Evolutionary conservation across 2,888 invertebrate species (phyloP), one percentile per base, ranked within the genome.

Genomic region (Abrostola triplasia): DNA sequence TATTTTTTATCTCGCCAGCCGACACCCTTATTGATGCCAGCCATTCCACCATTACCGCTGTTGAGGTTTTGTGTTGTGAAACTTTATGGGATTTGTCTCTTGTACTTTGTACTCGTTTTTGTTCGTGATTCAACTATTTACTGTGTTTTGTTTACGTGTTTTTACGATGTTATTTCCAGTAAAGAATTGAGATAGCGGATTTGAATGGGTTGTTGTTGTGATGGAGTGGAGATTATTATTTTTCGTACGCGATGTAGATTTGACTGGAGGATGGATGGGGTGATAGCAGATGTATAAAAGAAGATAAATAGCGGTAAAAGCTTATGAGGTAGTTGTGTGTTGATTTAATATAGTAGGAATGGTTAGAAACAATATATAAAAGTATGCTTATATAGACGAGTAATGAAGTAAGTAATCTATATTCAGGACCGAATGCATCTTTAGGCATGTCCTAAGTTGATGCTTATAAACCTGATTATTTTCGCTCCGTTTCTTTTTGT

Each of bases 21-120:
- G 57, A 69, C 70, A 60, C 64, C 44, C 52, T 70, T 68, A 75
- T 73, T 77, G 70, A 78, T 77, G 79, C 61, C 36, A n/a, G 44
- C 56, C 60, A 70, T 72, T 64, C 52, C 54, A 52, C 70, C 67
- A 66, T 75, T 70, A 78, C 58, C 55, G 53, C 12, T 77, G 73
- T 65, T 64, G 66, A 63, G 76, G 66, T 68, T 75, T 77, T 73
- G 65, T 64, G 65, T 72, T 72, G 10, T 24, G 36, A 44, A 56
- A 63, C 54, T 59, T 68, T 67, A 61, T 64, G 52, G 42, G 35
- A 62, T 62, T 37, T 61, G 55, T 65, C 47, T 42, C 38, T 56
- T 53, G 59, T 67, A 55, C 42, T 59, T 56, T 62, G 13, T 59
- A 61, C 56, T 50, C 47, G 53, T 62, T 62, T 48, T 54, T 49